Conservation (phyloP, 2,888 invertebrate genomes). For the Petrolisthes manimaculis region DNA sequence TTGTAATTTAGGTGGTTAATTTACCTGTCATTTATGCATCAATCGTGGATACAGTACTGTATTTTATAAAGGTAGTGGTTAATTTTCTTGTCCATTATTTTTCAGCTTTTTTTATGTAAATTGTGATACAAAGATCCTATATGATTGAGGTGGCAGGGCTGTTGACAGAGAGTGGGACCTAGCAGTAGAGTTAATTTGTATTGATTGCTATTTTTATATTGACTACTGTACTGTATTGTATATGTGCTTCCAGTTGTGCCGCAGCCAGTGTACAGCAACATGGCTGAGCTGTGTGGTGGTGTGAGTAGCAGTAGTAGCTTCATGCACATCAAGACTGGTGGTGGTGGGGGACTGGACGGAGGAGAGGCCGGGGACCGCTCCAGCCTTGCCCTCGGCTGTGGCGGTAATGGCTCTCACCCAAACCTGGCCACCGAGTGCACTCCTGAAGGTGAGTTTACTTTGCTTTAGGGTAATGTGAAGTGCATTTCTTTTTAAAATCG, state of each 20-base stretch:
- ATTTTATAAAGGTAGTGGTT: no score
- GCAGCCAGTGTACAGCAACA: slow-evolving; percentile 90
- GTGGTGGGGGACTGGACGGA: slow-evolving; percentile 46
- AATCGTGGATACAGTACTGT: no score
- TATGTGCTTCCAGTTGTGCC: slow-evolving; percentile 69
- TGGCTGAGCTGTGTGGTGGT: slow-evolving; percentile 79
- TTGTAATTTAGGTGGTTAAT: no score
- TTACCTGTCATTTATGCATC: no score
- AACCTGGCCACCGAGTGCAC: slow-evolving; percentile 31
- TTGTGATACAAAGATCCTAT: no score
- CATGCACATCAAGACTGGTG: slow-evolving; percentile 8
- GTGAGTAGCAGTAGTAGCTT: slow-evolving; percentile 24
- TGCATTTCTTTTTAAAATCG: neutral
- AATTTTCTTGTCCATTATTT: no score
- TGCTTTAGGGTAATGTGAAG: neutral
- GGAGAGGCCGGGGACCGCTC: slow-evolving; percentile 37
- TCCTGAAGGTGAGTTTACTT: neutral
- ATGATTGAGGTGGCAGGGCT: no score
- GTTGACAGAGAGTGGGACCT: no score
- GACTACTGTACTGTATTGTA: no score
- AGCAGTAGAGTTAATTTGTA: no score
- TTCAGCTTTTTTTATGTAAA: no score
- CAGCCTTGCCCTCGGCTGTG: slow-evolving; percentile 41
- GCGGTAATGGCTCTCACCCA: slow-evolving; percentile 58
- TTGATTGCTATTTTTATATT: no score